Evolutionary conservation across 1,140 invertebrate species (phyloP).

Genomic region (Microplitis demolitor): DNA sequence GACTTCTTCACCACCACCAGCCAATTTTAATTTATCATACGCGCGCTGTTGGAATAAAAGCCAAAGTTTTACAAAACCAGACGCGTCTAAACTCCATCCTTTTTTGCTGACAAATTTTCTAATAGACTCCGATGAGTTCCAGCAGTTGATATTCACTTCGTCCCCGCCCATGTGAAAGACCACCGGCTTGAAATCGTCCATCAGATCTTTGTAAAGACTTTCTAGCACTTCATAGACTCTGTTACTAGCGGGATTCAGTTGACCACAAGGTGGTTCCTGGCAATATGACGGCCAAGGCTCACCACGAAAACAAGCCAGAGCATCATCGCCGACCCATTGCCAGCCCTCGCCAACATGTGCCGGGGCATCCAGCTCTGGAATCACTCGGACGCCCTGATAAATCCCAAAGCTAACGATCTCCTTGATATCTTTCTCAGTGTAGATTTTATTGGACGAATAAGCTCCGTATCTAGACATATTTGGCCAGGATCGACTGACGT

Average conservation of each 20-base stretch:
- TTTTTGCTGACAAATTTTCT: conserved; percentile 70
- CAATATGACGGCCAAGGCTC: conserved; percentile 80
- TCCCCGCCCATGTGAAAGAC: conserved; percentile 91
- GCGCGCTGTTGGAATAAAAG: conserved; percentile 74
- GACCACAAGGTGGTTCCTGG: conserved; percentile 86
- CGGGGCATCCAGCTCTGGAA: conserved; percentile 87
- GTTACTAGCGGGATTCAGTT: conserved; percentile 78
- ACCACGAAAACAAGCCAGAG: conserved; percentile 65
- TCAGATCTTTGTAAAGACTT: conserved; percentile 73
- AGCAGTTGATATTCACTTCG: conserved; percentile 78
- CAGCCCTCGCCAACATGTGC: conserved; percentile 88
- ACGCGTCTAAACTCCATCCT: conserved; percentile 64
- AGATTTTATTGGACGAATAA: conserved; percentile 71
- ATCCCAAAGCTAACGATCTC: conserved; percentile 73
- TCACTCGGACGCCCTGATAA: conserved; percentile 74
- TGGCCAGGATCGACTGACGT: conserved; percentile 71
- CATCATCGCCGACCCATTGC: conserved; percentile 67
- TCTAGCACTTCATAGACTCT: conserved; percentile 76
- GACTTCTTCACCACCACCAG: conserved; percentile 63
- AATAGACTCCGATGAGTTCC: conserved; percentile 74
- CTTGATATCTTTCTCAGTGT: conserved; percentile 60
- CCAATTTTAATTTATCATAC: conserved; percentile 58
- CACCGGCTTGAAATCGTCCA: conserved; percentile 71
- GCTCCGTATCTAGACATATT: conserved; percentile 74
- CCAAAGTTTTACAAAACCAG: conserved; percentile 77